Conservation (phyloP, 2,888 invertebrate genomes). For the Lasius fuliginosus region DNA sequence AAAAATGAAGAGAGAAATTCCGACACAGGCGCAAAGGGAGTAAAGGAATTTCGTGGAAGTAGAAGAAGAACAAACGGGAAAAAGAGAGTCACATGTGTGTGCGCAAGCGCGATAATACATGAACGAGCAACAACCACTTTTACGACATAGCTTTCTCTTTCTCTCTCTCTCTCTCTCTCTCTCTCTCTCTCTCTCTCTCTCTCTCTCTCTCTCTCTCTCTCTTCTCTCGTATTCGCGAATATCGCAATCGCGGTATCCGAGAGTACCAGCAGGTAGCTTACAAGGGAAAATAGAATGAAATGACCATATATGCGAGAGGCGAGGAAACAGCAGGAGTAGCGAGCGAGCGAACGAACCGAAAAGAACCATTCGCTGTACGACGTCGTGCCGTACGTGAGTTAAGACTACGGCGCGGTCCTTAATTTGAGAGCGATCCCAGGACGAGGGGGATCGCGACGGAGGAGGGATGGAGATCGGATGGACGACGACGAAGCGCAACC, state of each 20-base stretch:
- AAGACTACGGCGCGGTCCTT: conserved; percentile 62
- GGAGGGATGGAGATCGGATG: conserved; percentile 24
- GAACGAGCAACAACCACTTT: conserved; percentile 72
- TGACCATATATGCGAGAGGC: not conserved
- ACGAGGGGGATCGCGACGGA: not conserved
- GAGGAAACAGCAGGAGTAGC: not conserved
- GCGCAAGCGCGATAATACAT: conserved; percentile 57
- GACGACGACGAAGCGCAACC: conserved; percentile 28
- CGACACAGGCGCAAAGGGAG: conserved; percentile 9
- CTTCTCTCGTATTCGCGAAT: conserved; percentile 64
- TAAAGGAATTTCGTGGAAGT: conserved; percentile 6
- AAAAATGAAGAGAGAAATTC: not conserved
- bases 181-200: no score
- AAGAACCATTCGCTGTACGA: conserved; percentile 25
- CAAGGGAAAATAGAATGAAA: conserved; percentile 68
- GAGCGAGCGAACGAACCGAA: conserved; percentile 11
- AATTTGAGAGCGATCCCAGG: conserved; percentile 62
- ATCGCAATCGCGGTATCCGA: conserved; percentile 59
- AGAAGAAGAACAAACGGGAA: conserved; percentile 22
- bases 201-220: no score
- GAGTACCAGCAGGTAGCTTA: conserved; percentile 47
- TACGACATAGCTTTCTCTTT: conserved; percentile 62
- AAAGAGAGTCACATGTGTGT: conserved; percentile 33
- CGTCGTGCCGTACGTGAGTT: conserved; percentile 61
- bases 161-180: conserved; percentile 37